Evolutionary conservation across 2,797 vertebrate genomes (phyloP), one percentile per base, ranked within the genome.

Genomic region (Pristis pectinata): DNA sequence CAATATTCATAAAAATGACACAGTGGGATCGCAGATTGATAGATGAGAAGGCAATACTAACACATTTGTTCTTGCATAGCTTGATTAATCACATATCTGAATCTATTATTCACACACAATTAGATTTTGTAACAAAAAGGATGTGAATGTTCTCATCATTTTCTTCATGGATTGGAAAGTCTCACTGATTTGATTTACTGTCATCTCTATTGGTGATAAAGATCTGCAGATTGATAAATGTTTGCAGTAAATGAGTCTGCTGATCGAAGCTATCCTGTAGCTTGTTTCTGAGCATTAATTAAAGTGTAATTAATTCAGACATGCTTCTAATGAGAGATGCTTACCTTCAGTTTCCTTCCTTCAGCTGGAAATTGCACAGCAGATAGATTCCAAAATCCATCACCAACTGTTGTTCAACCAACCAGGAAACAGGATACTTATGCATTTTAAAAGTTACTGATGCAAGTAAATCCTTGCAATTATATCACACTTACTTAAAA

Each of bases 221-320:
- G 96, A 96, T 95, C 95, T 96, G 95, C 93, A 95, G 94, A 95
- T 37, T 96, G 97, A 96, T 96, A 95, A 96, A 96, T 95, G 96
- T 96, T 95, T 94, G 72, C 92, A 56, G 95, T 95, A 95, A 95
- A 95, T 74, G 85, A 95, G 96, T 95, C 95, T 97, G 95, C 96
- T 95, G 96, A 96, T 96, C 95, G 67, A 96, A 96, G 95, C 95
- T 95, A 95, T 95, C 96, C 95, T 96, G 96, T 95, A 95, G 95
- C 95, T 96, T 96, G 96, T 95, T 96, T 94, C 96, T 95, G 95
- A 95, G 96, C 87, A 96, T 96, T 96, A 96, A 97, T 96, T 96
- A 96, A 96, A 96, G 95, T 96, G 96, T 96, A 97, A 97, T 97
- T 97, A 97, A 97, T 96, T 95, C 94, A 95, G 96, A 95, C 95